Conservation (phyloP, 2,797 vertebrate species). For the Enteromius afrohamiltoni region DNA sequence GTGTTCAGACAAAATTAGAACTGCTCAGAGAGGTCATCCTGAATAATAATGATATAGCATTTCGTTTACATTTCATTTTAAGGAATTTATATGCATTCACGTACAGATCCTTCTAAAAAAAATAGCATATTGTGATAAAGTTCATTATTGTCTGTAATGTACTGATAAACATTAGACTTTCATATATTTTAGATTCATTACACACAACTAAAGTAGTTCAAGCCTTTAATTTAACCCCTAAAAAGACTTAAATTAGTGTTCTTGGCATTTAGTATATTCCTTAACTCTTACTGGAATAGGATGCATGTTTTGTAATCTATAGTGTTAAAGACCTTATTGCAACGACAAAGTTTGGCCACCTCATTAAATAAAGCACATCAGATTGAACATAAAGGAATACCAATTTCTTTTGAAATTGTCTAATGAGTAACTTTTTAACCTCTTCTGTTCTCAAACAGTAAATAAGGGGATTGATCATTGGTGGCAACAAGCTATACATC, state of each 20-base stretch:
- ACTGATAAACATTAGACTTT: no score
- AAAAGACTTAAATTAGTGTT: not conserved
- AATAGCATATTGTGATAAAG: no score
- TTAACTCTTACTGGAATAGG: not conserved
- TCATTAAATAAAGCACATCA: slow-evolving; percentile 16
- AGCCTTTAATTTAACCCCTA: no score
- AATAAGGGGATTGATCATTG: slow-evolving; percentile 80
- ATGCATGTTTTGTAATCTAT: not conserved
- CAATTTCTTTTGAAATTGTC: slow-evolving; percentile 39
- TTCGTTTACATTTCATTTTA: not conserved
- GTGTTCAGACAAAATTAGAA: not conserved
- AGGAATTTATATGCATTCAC: not conserved
- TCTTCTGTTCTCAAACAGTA: slow-evolving; percentile 77
- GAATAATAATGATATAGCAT: not conserved
- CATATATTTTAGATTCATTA: no score
- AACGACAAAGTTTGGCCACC: not conserved
- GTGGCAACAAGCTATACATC: slow-evolving; percentile 71
- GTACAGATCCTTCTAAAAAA: no score
- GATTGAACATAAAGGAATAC: not conserved
- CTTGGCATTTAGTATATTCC: not conserved
- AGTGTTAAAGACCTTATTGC: not conserved
- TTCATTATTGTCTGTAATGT: no score
- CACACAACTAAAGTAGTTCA: no score
- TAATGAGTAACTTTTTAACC: slow-evolving; percentile 66
- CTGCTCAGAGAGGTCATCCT: not conserved